Base-by-base conservation (phyloP, 2,888 invertebrate species). In the Chrysolina oricalcia region DNA sequence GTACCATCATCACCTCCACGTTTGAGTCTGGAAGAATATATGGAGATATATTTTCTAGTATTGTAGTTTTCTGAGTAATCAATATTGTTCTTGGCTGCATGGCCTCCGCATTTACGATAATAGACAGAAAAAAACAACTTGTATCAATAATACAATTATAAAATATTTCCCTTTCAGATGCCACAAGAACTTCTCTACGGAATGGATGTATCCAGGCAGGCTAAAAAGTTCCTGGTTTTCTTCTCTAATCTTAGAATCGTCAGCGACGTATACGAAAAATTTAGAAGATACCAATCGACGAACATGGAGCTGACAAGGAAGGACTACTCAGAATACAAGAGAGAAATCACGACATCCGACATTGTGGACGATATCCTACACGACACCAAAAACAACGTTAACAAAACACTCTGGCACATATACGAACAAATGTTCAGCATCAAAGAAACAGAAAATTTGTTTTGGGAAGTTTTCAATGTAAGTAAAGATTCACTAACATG, bases 181-280 rank as follows among this genome's bases (percentile, higher is more conserved):
- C 82, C 82, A 8, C 72, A 81, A 71, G 79, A 82, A 40, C 70
- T 79, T 56, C 50, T 82, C 9, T 72, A 79, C 41, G 83, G 82
- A 9, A 67, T 82, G 64, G 67, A 78, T 63, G 78, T 80, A 27
- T 35, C 75, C 56, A 71, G 72, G 50, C 70, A 80, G 35, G 74
- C 80, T 10, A 74, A 77, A 63, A 41, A 74, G 3, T 83, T 81
- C 56, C 56, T 82, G 5, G 53, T 75, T n/a, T 69, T 82, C 40
- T 82, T 73, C 68, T 76, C 82, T 0, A 80, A 83, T 50, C 21
- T 83, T 13, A 73, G 72, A 73, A 73, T 76, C 15, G 74, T 78
- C 6, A 67, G 81, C 53, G 80, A 79, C 41, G 63, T 80, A 75
- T 83, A 83, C 67, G 76, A 80, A 1, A 83, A 83, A 77, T 83